phyloP scores from a whole-genome alignment of 2,797 vertebrate species.

The Halcyon chelicuti region DNA sequence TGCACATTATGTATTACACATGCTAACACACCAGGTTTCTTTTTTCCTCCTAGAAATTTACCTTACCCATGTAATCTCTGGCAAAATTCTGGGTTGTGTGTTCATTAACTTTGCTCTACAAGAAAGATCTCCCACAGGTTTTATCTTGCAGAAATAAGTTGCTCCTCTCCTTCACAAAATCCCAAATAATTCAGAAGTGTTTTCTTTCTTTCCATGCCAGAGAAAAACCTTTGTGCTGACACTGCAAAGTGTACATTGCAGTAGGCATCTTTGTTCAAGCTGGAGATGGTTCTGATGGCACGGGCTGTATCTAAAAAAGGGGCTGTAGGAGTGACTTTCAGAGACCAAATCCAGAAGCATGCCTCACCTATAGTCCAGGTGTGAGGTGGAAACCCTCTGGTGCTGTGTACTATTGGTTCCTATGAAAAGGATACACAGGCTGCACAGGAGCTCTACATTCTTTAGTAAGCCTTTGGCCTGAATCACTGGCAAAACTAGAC shows the following conservation, averaged over 20 bases:
- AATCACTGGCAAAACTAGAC: not conserved
- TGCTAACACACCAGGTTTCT: not conserved
- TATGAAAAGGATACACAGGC: not conserved
- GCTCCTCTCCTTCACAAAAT: not conserved
- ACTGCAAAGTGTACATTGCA: rapidly evolving
- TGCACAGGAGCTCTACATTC: not conserved
- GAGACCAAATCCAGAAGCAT: not conserved
- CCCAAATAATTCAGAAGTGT: rapidly evolving
- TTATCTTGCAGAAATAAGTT: not conserved
- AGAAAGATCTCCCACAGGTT: not conserved
- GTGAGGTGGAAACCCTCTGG: not conserved
- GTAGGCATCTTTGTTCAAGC: rapidly evolving
- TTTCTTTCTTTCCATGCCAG: not conserved
- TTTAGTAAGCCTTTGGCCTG: not conserved
- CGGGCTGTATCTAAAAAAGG: not conserved
- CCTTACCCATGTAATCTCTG: not conserved
- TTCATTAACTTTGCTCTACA: not conserved
- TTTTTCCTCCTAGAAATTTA: not conserved
- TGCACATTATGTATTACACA: not conserved
- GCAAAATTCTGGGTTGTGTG: not conserved
- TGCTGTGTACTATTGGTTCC: rapidly evolving
- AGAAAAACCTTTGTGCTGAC: not conserved
- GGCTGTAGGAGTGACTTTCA: not conserved
- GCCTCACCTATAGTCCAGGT: rapidly evolving
- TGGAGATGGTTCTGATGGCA: not conserved